Conservation (phyloP, 2,797 vertebrate genomes). For the Gallinago stenura region DNA sequence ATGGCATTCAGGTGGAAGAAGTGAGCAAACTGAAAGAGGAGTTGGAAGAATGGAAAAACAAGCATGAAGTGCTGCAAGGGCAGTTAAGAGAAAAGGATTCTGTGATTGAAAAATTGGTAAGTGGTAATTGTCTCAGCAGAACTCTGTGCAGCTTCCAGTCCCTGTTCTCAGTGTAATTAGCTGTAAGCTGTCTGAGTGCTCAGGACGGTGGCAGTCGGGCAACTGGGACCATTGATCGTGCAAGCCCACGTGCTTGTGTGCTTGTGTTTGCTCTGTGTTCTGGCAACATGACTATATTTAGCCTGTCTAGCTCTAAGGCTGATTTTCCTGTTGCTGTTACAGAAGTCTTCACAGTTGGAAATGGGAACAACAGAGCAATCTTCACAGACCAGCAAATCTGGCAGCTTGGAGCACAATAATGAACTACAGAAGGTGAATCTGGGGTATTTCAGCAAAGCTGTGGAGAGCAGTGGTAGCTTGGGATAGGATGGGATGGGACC, state of each 20-base stretch:
- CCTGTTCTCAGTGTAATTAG: neutral
- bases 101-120: constrained; percentile 87
- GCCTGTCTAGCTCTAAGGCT: neutral
- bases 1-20: constrained; percentile 92
- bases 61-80: constrained; percentile 84
- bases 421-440: constrained; percentile 86
- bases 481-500: neutral
- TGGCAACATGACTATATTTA: rapidly evolving
- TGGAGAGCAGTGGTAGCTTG: rapidly evolving
- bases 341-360: constrained; percentile 81
- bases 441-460: neutral
- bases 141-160: neutral
- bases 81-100: constrained; percentile 89
- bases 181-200: neutral
- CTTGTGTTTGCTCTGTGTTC: neutral
- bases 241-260: neutral
- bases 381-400: constrained; percentile 34
- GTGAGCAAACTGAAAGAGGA: constrained; percentile 86
- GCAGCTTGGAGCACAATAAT: constrained; percentile 75
- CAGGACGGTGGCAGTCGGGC: neutral
- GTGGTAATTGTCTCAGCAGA: neutral
- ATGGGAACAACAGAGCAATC: constrained; percentile 69
- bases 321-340: constrained; percentile 10
- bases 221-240: rapidly evolving
- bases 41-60: constrained; percentile 87